Evolutionary conservation across 35 echinoderm and acorn worm genomes (phyloP).

Genomic region (Apostichopus japonicus): DNA sequence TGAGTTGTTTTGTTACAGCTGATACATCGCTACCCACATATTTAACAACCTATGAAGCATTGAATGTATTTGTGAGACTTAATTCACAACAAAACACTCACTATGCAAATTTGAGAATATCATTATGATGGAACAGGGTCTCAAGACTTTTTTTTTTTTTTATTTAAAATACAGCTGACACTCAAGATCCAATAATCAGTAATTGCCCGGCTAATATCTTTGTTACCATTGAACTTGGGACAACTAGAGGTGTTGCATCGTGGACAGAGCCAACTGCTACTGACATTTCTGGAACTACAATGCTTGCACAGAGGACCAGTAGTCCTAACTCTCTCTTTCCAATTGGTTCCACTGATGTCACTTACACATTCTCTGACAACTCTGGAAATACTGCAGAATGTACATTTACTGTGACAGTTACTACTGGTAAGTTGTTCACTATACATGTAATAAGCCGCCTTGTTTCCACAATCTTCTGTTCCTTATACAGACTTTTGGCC

Average conservation of each 20-base stretch:
- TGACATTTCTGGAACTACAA: conserved; percentile 1
- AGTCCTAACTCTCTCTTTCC: not conserved
- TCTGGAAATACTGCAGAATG: not conserved
- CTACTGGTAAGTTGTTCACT: not conserved
- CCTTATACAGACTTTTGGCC: not conserved
- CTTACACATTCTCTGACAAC: not conserved
- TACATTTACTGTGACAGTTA: not conserved
- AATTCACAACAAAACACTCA: no score
- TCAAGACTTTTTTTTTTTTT: not conserved
- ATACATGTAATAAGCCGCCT: not conserved
- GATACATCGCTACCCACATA: no score
- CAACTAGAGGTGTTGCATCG: not conserved
- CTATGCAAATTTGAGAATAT: no score
- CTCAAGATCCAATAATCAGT: not conserved
- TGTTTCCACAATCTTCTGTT: not conserved
- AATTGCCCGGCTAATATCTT: conserved; percentile 1
- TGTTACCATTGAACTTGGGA: conserved; percentile 5
- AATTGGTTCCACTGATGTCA: not conserved
- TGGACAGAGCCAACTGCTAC: conserved; percentile 36
- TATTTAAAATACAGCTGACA: not conserved
- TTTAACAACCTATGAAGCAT: no score
- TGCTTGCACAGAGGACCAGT: not conserved
- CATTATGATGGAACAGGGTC: not conserved
- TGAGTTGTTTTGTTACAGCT: no score
- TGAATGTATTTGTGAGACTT: no score